phyloP scores from a whole-genome alignment of 2,888 invertebrate genomes.

The Peribatodes rhomboidaria region DNA sequence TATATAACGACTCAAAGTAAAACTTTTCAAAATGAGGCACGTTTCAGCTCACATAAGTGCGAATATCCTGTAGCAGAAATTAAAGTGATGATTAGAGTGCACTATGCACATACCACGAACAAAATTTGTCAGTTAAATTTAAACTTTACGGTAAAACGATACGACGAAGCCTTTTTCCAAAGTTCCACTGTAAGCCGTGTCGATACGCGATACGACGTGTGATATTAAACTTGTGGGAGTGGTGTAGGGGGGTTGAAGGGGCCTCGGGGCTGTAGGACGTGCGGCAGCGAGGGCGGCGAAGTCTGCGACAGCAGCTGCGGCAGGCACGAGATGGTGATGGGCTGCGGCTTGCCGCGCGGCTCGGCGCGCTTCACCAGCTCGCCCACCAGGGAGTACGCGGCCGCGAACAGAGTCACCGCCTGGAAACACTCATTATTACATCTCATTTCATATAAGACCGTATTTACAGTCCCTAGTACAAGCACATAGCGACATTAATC shows the following conservation, averaged over 20 bases:
- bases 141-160: too few species aligned
- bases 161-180: background rate
- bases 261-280: background rate
- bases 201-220: too few species aligned
- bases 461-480: too few species aligned
- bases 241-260: background rate
- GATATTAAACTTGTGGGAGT: constrained; percentile 21
- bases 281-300: constrained; percentile 13
- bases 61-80: background rate
- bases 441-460: background rate
- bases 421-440: constrained; percentile 42
- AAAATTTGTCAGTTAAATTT: too few species aligned
- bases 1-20: background rate
- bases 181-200: background rate
- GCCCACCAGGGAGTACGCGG: constrained; percentile 67
- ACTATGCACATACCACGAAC: background rate
- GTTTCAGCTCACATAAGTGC: too few species aligned
- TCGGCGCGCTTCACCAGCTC: constrained; percentile 61
- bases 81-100: background rate
- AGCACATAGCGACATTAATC: too few species aligned
- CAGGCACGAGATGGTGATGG: constrained; percentile 67
- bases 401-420: constrained; percentile 73
- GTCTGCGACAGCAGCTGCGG: constrained; percentile 45
- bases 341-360: constrained; percentile 48
- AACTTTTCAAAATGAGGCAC: background rate